These are phyloP conservation scores for Selenia dentaria DNA, from an alignment of 2,888 invertebrate species.

Conservation along the genomic window DNA sequence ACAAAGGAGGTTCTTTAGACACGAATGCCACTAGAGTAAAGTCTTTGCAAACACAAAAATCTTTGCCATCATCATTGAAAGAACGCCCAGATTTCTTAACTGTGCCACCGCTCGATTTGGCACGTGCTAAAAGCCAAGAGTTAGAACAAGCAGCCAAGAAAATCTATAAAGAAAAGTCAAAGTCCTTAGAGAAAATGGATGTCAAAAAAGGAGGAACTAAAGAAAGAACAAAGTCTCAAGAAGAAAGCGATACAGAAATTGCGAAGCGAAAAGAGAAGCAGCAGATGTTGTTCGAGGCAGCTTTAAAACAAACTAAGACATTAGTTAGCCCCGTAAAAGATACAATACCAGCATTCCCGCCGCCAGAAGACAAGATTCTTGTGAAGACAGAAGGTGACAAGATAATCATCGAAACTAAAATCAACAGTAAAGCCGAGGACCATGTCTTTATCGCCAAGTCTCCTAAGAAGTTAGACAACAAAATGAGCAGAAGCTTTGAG, in stretches of 20 bases:
- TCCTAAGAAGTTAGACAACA: slow-evolving; percentile 88
- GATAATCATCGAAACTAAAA: slow-evolving; percentile 89
- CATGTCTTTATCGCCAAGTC: slow-evolving; percentile 91
- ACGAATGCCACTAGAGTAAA: slow-evolving; percentile 77
- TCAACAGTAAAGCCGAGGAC: slow-evolving; percentile 90
- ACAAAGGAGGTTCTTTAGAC: slow-evolving; percentile 78
- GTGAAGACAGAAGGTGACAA: slow-evolving; percentile 89
- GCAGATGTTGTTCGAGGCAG: slow-evolving; percentile 90
- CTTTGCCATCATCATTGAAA: slow-evolving; percentile 81
- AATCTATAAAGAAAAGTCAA: slow-evolving; percentile 87
- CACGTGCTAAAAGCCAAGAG: slow-evolving; percentile 86
- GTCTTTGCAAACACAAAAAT: slow-evolving; percentile 80
- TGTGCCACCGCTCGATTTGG: slow-evolving; percentile 82
- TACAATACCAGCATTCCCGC: slow-evolving; percentile 88
- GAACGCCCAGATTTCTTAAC: slow-evolving; percentile 80
- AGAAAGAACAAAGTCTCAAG: slow-evolving; percentile 89
- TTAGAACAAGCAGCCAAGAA: slow-evolving; percentile 78
- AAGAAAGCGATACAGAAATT: slow-evolving; percentile 89
- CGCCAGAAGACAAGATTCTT: slow-evolving; percentile 89
- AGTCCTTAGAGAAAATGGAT: slow-evolving; percentile 87
- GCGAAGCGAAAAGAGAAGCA: slow-evolving; percentile 90
- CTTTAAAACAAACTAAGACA: slow-evolving; percentile 90
- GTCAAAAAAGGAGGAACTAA: slow-evolving; percentile 83
- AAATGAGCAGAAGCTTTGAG: slow-evolving; percentile 86
- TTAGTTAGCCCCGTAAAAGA: slow-evolving; percentile 90